These are phyloP conservation scores for Didymodactylos carnosus DNA, from an alignment of 2,888 invertebrate species.

Conservation along the genomic window DNA sequence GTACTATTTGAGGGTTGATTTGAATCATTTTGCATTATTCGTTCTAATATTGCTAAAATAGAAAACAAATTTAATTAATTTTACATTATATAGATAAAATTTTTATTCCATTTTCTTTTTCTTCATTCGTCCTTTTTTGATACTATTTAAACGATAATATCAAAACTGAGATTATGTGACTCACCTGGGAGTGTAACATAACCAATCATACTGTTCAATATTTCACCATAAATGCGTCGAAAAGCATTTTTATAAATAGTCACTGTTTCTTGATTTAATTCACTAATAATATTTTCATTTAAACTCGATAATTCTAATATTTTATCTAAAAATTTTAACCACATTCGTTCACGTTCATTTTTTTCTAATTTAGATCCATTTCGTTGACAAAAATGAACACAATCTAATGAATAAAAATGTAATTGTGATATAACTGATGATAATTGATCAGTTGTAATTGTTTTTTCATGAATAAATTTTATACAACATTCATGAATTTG, in stretches of 20 bases:
- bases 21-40: neutral
- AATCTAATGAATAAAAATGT: neutral
- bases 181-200: neutral
- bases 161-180: no score
- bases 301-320: neutral
- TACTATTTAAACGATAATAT: no score
- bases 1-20: neutral
- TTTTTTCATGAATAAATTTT: no score
- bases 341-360: neutral
- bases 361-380: neutral
- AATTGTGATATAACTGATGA: neutral
- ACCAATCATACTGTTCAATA: conserved; percentile 2
- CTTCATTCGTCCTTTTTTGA: no score
- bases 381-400: neutral
- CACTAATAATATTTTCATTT: neutral
- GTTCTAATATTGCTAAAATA: neutral
- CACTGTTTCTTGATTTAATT: no score
- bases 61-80: no score
- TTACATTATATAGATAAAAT: no score
- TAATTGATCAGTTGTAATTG: no score
- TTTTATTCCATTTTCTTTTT: no score
- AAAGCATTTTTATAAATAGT: neutral
- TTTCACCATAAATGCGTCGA: neutral
- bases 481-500: neutral
- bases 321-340: neutral